phyloP scores from a whole-genome alignment of 2,797 vertebrate genomes.

The Glossophaga mutica region DNA sequence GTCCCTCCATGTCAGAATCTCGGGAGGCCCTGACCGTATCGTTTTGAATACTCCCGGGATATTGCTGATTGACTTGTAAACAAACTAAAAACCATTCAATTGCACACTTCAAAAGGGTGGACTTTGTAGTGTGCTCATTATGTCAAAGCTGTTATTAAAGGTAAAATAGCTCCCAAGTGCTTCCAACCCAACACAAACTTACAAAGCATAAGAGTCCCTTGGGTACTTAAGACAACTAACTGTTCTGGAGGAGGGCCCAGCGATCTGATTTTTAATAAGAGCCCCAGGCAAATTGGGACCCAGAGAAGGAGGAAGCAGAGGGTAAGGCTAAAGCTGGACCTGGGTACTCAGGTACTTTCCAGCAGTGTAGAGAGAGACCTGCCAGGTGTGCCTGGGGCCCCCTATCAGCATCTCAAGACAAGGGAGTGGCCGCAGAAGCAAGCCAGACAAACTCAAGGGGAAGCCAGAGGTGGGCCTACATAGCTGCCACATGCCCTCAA shows the following conservation, averaged over 20 bases:
- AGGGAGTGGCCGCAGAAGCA: background rate
- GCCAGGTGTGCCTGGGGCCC: background rate
- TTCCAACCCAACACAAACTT: background rate
- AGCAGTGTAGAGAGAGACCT: background rate
- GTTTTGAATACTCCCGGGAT: background rate
- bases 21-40: no score
- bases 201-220: accelerated
- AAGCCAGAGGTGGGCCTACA: background rate
- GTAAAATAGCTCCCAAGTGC: background rate
- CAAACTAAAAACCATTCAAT: background rate
- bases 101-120: background rate
- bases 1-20: background rate
- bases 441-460: background rate
- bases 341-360: background rate
- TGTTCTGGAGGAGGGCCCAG: background rate
- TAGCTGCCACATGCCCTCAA: background rate
- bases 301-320: background rate
- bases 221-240: background rate
- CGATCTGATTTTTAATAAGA: background rate
- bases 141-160: background rate
- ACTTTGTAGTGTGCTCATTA: background rate
- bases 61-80: background rate
- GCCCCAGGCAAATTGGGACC: background rate
- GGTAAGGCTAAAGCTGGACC: background rate
- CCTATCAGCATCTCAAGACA: background rate